Evolutionary conservation across 2,113 vertebrate species (phyloP).

Genomic region (Bos indicus): DNA sequence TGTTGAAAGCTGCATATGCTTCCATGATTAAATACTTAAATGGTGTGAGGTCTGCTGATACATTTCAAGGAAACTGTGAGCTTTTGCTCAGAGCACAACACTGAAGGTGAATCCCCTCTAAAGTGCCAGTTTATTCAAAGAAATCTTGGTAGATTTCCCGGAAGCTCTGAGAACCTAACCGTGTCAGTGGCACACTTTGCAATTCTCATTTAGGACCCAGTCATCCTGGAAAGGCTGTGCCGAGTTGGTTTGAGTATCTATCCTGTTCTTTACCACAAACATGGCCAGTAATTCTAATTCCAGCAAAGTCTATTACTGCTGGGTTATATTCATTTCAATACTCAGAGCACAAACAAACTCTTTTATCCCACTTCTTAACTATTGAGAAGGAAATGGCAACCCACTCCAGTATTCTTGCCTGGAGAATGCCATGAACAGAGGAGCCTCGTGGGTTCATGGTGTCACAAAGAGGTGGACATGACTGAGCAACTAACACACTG

Average conservation of each 20-base stretch:
- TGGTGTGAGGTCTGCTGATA: neutral
- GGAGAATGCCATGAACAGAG: neutral
- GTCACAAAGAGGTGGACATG: neutral
- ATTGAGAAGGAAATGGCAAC: neutral
- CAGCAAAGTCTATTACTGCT: neutral
- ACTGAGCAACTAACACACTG: neutral
- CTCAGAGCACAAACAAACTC: neutral
- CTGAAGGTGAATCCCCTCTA: neutral
- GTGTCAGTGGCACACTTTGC: neutral
- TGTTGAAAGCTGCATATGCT: neutral
- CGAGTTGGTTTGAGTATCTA: neutral
- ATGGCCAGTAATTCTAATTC: neutral
- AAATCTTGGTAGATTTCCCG: neutral
- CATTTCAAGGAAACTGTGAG: neutral
- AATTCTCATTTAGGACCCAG: neutral
- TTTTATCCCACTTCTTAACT: neutral
- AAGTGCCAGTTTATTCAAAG: neutral
- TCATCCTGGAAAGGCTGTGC: neutral
- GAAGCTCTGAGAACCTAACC: neutral
- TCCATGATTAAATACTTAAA: neutral
- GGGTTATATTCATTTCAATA: neutral
- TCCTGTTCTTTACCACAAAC: neutral
- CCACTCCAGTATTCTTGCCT: neutral
- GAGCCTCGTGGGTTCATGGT: neutral
- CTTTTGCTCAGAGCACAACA: neutral